Conservation (phyloP, 1,140 invertebrate species). For the Leptopilina clavipes region DNA sequence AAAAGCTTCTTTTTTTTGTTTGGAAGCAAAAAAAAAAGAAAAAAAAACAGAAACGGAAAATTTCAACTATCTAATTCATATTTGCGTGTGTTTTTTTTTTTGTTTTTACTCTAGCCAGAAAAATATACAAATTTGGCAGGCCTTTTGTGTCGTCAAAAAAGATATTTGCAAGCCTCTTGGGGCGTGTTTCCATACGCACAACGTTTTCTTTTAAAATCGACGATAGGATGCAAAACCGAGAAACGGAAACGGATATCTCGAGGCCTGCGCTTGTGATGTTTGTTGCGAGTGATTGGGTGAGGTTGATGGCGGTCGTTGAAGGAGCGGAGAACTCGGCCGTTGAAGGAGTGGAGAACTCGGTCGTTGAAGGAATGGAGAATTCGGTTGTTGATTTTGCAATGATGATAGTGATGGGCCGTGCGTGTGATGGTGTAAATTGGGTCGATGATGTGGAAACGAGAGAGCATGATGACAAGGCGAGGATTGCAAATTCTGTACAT, state of each 20-base stretch:
- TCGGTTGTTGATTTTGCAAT: constrained; percentile 50
- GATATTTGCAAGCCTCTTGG: not conserved
- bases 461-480: constrained; percentile 64
- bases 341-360: constrained; percentile 61
- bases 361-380: constrained; percentile 49
- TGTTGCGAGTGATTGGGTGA: constrained; percentile 62
- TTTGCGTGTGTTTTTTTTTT: not conserved
- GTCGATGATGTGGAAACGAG: constrained; percentile 49
- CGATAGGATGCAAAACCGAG: constrained; percentile 70
- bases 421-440: constrained; percentile 44
- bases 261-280: constrained; percentile 53
- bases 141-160: not conserved
- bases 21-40: not conserved
- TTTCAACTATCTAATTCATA: constrained; percentile 22
- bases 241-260: constrained; percentile 69
- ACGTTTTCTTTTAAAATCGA: constrained; percentile 61
- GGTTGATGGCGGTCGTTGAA: constrained; percentile 59
- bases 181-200: too few relatives aligned
- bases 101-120: not conserved
- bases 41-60: not conserved
- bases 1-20: not conserved
- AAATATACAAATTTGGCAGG: constrained; percentile 31
- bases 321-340: constrained; percentile 59
- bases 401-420: constrained; percentile 58
- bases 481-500: constrained; percentile 61